Conservation (phyloP, 2,797 vertebrate genomes). For the Chiloscyllium punctatum region DNA sequence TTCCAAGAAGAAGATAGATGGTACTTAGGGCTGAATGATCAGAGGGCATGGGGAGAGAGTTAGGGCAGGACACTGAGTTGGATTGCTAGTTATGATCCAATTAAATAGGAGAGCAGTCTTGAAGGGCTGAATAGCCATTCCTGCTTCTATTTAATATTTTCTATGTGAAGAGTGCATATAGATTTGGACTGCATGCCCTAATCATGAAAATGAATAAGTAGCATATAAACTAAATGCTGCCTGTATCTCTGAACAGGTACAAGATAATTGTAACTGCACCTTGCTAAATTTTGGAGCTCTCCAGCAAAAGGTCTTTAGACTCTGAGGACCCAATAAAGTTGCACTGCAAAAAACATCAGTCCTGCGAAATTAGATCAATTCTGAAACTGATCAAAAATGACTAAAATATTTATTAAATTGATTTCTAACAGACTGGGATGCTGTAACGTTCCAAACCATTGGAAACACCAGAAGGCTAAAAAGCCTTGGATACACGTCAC, state of each 20-base stretch:
- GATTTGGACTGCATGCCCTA: background rate
- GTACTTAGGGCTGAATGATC: too few relatives aligned
- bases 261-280: background rate
- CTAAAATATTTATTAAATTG: background rate
- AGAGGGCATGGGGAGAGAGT: too few relatives aligned
- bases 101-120: too few relatives aligned
- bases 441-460: background rate
- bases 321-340: background rate
- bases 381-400: background rate
- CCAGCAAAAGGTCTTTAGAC: background rate
- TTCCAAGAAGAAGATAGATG: too few relatives aligned
- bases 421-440: background rate
- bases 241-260: too few relatives aligned
- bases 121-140: too few relatives aligned
- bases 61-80: too few relatives aligned
- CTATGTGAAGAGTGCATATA: too few relatives aligned
- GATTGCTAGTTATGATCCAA: too few relatives aligned
- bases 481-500: background rate
- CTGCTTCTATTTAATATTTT: too few relatives aligned
- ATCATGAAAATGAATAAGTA: background rate
- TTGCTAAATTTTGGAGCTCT: background rate
- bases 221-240: too few relatives aligned
- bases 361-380: background rate
- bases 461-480: background rate
- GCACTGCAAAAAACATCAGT: background rate